Evolutionary conservation across 1,140 invertebrate species (phyloP).

Genomic region (Calephelis virginiensis): DNA sequence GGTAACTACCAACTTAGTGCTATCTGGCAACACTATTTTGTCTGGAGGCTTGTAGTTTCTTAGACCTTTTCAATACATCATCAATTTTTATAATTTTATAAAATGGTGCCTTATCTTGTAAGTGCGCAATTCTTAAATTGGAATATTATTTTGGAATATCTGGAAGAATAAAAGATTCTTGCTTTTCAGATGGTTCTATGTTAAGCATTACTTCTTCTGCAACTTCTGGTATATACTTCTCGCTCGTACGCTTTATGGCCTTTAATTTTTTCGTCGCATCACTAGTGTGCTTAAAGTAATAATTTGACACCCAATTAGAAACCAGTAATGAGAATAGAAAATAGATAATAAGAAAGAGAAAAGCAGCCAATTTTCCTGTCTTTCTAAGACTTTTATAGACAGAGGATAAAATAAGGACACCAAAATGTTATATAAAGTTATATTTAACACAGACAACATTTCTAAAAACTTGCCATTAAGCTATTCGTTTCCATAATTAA

Average conservation of each 20-base stretch:
- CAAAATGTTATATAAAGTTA: too few relatives aligned
- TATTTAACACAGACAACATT: neutral
- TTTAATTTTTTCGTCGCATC: too few relatives aligned
- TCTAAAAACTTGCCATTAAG: neutral
- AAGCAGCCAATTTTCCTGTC: too few relatives aligned
- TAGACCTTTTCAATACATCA: constrained; percentile 28
- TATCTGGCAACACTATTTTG: constrained; percentile 44
- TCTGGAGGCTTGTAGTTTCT: constrained; percentile 24
- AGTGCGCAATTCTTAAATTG: constrained; percentile 47
- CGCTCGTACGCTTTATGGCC: too few relatives aligned
- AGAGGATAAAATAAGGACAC: too few relatives aligned
- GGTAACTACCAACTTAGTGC: constrained; percentile 51
- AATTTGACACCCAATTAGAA: too few relatives aligned
- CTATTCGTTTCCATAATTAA: neutral
- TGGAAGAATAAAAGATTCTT: constrained; percentile 41
- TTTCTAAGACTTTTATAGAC: too few relatives aligned
- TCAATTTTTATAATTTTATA: constrained; percentile 60
- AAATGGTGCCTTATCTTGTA: constrained; percentile 52
- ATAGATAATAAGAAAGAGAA: too few relatives aligned
- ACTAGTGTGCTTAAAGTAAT: too few relatives aligned
- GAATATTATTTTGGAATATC: constrained; percentile 39
- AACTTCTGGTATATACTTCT: constrained; percentile 48
- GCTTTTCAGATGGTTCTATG: constrained; percentile 28
- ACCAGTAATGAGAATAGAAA: too few relatives aligned
- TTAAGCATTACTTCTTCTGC: constrained; percentile 55